phyloP scores from a whole-genome alignment of 1,140 invertebrate genomes.

The Drosophila ananassae region DNA sequence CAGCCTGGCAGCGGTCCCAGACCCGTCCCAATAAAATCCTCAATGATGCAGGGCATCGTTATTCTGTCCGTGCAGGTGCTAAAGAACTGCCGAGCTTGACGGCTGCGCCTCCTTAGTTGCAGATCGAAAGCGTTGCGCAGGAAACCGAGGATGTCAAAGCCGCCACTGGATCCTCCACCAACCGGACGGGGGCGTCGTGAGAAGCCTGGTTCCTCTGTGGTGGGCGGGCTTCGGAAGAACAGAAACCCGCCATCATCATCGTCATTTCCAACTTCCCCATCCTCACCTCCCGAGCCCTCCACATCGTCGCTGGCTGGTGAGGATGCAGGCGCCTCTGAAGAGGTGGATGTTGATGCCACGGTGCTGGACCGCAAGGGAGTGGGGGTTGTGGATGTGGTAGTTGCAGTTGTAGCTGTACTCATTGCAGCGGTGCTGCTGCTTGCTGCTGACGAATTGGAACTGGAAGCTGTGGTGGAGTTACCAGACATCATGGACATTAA shows the following conservation, averaged over 20 bases:
- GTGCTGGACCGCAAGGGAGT: conserved; percentile 51
- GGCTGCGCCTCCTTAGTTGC: conserved; percentile 57
- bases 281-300: conserved; percentile 82
- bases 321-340: conserved; percentile 23
- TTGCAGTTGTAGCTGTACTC: conserved; percentile 23
- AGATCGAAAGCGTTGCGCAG: conserved; percentile 47
- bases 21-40: conserved; percentile 90
- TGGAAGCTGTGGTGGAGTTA: conserved; percentile 15
- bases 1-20: conserved; percentile 70
- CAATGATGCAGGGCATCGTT: conserved; percentile 91
- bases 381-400: conserved; percentile 40
- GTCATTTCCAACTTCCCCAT: conserved; percentile 20
- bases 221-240: conserved; percentile 44
- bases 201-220: conserved; percentile 46
- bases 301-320: conserved; percentile 62
- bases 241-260: conserved; percentile 50
- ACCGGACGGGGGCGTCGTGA: conserved; percentile 67
- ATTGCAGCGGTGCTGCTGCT: conserved; percentile 33
- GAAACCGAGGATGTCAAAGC: conserved; percentile 70
- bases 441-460: neutral
- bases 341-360: conserved; percentile 23
- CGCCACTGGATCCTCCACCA: conserved; percentile 36
- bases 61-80: conserved; percentile 89
- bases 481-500: conserved; percentile 28
- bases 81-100: conserved; percentile 73